Evolutionary conservation across 2,113 vertebrate genomes (phyloP).

Genomic region (Turdus rufiventris): DNA sequence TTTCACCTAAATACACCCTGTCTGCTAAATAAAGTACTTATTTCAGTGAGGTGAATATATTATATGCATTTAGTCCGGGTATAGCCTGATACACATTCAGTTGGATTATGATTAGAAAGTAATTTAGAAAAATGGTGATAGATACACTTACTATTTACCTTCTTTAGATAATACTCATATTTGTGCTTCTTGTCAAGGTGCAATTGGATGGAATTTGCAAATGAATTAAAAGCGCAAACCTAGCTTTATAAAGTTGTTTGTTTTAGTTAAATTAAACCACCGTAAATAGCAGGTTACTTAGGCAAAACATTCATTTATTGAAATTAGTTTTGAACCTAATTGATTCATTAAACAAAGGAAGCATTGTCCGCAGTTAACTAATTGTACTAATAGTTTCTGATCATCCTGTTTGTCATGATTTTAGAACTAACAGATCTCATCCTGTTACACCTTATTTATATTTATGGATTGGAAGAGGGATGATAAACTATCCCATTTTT

Average conservation of each 20-base stretch:
- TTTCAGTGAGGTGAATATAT: neutral
- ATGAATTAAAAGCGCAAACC: neutral
- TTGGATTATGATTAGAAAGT: neutral
- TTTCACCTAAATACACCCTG: neutral
- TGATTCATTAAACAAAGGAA: constrained; percentile 39
- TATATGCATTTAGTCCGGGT: neutral
- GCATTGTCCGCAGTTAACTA: neutral
- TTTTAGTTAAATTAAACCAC: constrained; percentile 39
- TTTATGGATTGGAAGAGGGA: constrained; percentile 25
- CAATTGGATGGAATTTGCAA: constrained; percentile 5
- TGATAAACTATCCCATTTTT: constrained; percentile 18
- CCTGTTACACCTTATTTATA: constrained; percentile 44
- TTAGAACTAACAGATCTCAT: constrained; percentile 28
- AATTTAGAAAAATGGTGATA: neutral
- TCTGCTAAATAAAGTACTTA: neutral
- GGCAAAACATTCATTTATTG: constrained; percentile 9
- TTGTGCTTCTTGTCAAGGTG: neutral
- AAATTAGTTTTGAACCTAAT: constrained; percentile 31
- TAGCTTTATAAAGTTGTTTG: constrained; percentile 23
- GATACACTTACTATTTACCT: neutral
- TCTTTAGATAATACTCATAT: neutral
- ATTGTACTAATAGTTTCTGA: constrained; percentile 30
- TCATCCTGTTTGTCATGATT: constrained; percentile 27
- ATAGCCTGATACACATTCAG: neutral
- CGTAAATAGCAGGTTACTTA: constrained; percentile 23